A percentile compares a stretch with the other conserved stretches of the same genome.
Conservation (phyloP, 2,888 invertebrate species). For the Hybos culiciformis region DNA sequence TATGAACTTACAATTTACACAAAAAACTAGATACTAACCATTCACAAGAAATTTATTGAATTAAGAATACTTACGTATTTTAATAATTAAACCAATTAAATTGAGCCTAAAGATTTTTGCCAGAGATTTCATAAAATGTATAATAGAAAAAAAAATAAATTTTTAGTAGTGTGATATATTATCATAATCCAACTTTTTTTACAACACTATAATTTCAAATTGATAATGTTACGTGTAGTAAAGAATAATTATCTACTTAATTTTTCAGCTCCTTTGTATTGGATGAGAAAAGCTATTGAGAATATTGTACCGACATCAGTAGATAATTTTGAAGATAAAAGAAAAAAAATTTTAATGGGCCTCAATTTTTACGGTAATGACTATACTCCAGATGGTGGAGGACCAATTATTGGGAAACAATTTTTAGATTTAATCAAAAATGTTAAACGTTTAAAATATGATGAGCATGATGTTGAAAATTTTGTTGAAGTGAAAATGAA, state of each 20-base stretch:
- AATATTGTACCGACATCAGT: conserved; percentile 50
- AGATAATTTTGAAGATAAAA: conserved; percentile 36
- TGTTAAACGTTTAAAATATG: conserved; percentile 60
- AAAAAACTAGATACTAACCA: too few relatives aligned
- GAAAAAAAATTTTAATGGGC: conserved; percentile 72
- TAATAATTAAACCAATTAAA: too few relatives aligned
- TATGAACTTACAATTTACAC: neutral
- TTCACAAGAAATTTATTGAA: too few relatives aligned
- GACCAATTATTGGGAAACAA: conserved; percentile 64
- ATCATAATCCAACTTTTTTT: too few relatives aligned
- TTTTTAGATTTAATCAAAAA: conserved; percentile 62
- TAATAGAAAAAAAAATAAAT: too few relatives aligned
- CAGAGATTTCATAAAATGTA: too few relatives aligned
- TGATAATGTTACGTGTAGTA: too few relatives aligned
- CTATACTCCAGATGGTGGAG: conserved; percentile 68
- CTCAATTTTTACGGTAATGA: conserved; percentile 90
- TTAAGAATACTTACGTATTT: too few relatives aligned
- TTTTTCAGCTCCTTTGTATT: conserved; percentile 73
- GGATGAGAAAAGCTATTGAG: conserved; percentile 67
- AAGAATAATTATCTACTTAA: too few relatives aligned
- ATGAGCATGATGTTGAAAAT: conserved; percentile 67
- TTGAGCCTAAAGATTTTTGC: too few relatives aligned
- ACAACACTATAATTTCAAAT: too few relatives aligned
- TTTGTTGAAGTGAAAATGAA: conserved; percentile 63
- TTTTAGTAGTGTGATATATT: too few relatives aligned